A percentile compares a stretch with the other conserved stretches of the same genome.
Evolutionary conservation across 2,797 vertebrate species (phyloP).

Genomic region (Varecia variegata): DNA sequence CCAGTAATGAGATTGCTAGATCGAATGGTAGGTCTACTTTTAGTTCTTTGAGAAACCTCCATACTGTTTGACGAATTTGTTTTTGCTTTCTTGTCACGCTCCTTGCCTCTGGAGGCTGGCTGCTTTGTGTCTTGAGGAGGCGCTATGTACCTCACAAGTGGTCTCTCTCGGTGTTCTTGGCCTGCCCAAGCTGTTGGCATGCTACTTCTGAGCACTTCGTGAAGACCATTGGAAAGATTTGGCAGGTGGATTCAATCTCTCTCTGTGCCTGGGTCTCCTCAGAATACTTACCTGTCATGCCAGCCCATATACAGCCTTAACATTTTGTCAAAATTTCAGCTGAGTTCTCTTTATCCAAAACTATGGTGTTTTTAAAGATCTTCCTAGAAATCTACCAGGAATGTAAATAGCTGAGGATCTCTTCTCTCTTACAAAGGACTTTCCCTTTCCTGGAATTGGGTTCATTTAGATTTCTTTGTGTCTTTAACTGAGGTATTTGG

Average conservation of each 20-base stretch:
- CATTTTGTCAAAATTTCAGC: not conserved
- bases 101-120: not conserved
- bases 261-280: not conserved
- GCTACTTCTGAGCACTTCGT: not conserved
- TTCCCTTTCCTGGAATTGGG: not conserved
- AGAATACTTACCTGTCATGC: not conserved
- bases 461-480: not conserved
- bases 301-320: not conserved
- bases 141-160: not conserved
- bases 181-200: not conserved
- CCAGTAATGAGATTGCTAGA: not conserved
- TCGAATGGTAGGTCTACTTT: not conserved
- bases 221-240: not conserved
- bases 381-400: not conserved
- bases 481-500: not conserved
- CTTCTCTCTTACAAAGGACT: not conserved
- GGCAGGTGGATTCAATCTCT: not conserved
- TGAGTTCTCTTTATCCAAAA: not conserved
- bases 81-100: not conserved
- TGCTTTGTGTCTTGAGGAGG: not conserved
- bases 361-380: not conserved
- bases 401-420: not conserved
- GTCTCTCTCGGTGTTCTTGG: not conserved
- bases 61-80: not conserved
- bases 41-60: not conserved